Evolutionary conservation across 2,888 invertebrate species (phyloP).

Genomic region (Hypercompe scribonia): DNA sequence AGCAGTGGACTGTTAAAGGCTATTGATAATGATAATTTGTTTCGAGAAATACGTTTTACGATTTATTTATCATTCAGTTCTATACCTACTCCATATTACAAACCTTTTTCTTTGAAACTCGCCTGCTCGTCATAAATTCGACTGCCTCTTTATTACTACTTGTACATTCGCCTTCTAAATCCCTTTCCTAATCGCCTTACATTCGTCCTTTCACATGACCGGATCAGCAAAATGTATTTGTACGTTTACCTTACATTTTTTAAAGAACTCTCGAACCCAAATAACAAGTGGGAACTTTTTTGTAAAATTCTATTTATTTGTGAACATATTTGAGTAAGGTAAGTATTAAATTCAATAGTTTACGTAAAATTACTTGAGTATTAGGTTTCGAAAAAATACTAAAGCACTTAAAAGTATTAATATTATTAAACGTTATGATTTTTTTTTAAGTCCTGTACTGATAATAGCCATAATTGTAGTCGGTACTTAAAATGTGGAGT

Average conservation of each 20-base stretch:
- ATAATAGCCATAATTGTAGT: too few relatives aligned
- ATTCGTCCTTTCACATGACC: conserved; percentile 24
- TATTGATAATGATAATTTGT: too few relatives aligned
- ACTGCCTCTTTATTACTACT: conserved; percentile 16
- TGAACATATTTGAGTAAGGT: background rate
- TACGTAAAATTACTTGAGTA: background rate
- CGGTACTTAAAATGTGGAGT: too few relatives aligned
- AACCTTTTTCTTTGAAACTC: conserved; percentile 5
- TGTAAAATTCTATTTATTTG: background rate
- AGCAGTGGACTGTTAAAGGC: too few relatives aligned
- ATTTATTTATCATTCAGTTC: background rate
- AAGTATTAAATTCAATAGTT: background rate
- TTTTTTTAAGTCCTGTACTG: too few relatives aligned
- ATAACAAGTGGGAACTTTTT: conserved; percentile 2
- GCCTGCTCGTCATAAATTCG: conserved; percentile 1
- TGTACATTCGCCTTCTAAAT: conserved; percentile 17
- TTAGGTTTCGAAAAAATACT: too few relatives aligned
- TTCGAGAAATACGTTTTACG: too few relatives aligned
- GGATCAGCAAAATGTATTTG: conserved; percentile 21
- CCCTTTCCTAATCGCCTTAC: conserved; percentile 25
- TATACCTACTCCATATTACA: conserved; percentile 4
- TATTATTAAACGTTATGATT: too few relatives aligned
- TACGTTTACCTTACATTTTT: conserved; percentile 15
- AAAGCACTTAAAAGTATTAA: too few relatives aligned
- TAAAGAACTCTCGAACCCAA: background rate